Base-by-base conservation (phyloP, 2,797 vertebrate species). In the Yasuhikotakia modesta region DNA sequence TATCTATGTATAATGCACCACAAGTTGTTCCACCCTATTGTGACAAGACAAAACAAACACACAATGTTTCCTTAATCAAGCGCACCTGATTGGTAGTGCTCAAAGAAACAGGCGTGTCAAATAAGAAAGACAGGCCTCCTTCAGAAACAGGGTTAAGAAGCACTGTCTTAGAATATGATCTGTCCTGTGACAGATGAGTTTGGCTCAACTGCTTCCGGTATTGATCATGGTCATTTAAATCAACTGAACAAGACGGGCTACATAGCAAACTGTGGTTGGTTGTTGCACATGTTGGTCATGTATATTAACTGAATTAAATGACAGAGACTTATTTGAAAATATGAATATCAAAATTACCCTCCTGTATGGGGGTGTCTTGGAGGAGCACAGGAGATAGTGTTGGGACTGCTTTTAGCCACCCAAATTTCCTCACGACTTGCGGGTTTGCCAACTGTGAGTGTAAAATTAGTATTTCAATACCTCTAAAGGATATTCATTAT, bases 401-500 rank as follows among this genome's bases (percentile, higher is more conserved):
- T 19, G 53, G 65, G 39, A 8, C 68, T 68, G 53, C 39, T 58
- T 32, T 68, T 24, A 76, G 65, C 53, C 17, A 55, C 39, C 46
- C 14, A 35, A 30, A 45, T 53, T 39, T 35, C 48, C 60, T 70
- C 69, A 57, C 60, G 13, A 65, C 60, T 79, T 58, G 61, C 19
- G 73, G 70, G 57, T 61, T 67, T 64, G 19, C 66, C 57, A 70
- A 71, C 46, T 68, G 32, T n/a, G 22, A 35, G 58, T 70, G 68
- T 27, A 79, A 64, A 50, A 79, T 82, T 75, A 77, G 79, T 80
- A 81, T 79, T 79, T 81, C 61, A 72, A 75, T 74, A 75, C 50
- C 73, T 79, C 83, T 81, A 66, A 79, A 46, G 66, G 72, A 64
- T 52, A 79, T 79, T 79, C 72, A 73, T 50, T 74, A 74, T 61